Evolutionary conservation across 2,888 invertebrate species (phyloP).

Genomic region (Neoitamus cyanurus): DNA sequence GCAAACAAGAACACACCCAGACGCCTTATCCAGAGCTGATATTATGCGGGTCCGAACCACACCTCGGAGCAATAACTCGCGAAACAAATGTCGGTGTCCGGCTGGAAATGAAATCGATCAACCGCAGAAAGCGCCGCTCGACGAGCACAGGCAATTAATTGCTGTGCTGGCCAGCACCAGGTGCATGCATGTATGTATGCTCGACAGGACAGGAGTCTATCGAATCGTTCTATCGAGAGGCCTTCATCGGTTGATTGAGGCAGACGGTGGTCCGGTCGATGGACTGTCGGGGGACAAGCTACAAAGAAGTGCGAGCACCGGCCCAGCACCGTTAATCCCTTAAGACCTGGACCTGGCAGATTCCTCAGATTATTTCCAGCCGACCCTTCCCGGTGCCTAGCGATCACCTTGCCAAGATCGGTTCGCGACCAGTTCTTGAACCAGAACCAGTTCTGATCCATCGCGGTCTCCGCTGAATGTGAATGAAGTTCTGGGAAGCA

Average conservation of each 20-base stretch:
- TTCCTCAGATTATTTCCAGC: constrained; percentile 32
- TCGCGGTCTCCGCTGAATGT: constrained; percentile 42
- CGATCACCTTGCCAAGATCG: not conserved
- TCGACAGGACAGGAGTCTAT: not conserved
- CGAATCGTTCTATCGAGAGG: not conserved
- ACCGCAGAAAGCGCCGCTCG: constrained; percentile 24
- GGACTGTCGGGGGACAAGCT: not conserved
- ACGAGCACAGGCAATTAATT: constrained; percentile 14
- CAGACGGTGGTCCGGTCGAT: not conserved
- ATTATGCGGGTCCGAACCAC: constrained; percentile 39
- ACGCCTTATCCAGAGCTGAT: not conserved
- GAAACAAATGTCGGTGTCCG: constrained; percentile 41
- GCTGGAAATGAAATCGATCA: constrained; percentile 41
- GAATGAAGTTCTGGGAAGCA: constrained; percentile 52
- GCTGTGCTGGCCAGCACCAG: constrained; percentile 33
- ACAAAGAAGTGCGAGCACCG: constrained; percentile 13
- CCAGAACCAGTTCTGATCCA: constrained; percentile 37
- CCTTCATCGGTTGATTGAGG: not conserved
- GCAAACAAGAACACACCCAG: constrained; percentile 24
- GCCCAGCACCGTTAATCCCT: constrained; percentile 45
- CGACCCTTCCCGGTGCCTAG: not conserved
- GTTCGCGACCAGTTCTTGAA: constrained; percentile 9
- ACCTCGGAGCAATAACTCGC: constrained; percentile 38
- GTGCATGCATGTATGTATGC: not conserved
- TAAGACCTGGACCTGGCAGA: constrained; percentile 26